Conservation (phyloP, 1,140 invertebrate genomes). For the Thaumatotibia leucotreta region DNA sequence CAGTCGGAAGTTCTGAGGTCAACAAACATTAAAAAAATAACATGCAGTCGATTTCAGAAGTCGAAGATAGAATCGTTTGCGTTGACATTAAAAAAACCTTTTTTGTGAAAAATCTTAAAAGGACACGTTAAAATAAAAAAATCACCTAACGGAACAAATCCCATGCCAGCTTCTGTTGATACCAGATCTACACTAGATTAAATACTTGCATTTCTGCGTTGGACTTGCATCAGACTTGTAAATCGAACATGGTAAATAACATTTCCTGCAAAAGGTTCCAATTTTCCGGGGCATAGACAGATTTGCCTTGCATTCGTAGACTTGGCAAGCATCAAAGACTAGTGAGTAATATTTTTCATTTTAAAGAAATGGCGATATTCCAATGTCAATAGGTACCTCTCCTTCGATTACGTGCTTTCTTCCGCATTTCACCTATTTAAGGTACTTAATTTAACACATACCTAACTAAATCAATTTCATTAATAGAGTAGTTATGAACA, state of each 20-base stretch:
- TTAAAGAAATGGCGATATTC: constrained; percentile 25
- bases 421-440: too few relatives aligned
- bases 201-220: neutral
- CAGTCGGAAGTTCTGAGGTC: too few relatives aligned
- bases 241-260: constrained; percentile 23
- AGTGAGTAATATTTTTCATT: constrained; percentile 30
- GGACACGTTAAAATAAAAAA: neutral
- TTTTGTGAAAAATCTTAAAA: neutral
- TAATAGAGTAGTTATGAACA: too few relatives aligned
- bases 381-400: constrained; percentile 23
- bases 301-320: constrained; percentile 25
- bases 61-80: too few relatives aligned
- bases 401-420: too few relatives aligned
- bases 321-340: constrained; percentile 28
- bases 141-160: neutral
- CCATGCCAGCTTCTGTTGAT: neutral
- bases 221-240: neutral
- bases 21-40: too few relatives aligned
- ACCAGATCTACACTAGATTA: neutral
- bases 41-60: too few relatives aligned
- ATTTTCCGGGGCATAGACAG: constrained; percentile 23
- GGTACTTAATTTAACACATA: too few relatives aligned
- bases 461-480: too few relatives aligned
- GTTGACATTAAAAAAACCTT: too few relatives aligned
- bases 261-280: constrained; percentile 24